Base-by-base conservation (phyloP, 2,888 invertebrate genomes). In the Ormia ochracea region DNA sequence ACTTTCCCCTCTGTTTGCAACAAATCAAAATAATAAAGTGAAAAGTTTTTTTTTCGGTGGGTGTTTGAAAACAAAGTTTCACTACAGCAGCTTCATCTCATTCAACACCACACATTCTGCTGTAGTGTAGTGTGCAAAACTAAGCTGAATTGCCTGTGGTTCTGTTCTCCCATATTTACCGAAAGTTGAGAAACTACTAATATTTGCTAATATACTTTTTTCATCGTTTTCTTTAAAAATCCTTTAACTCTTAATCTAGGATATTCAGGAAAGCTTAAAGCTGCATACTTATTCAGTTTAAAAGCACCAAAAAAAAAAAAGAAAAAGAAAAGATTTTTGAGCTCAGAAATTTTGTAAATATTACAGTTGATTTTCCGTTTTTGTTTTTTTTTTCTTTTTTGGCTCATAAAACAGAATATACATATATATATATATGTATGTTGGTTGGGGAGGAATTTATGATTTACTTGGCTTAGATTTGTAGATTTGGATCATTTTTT, bases 21-120 rank as follows among this genome's bases (percentile, higher is more conserved):
- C 80, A 76, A 80, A 72, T 76, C 72, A 76, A 80, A 72, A 80
- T 80, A 80, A 80, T 76, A 76, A 80, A 72, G 75, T 72, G 19
- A 58, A 78, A 80, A 80, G 76, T 80, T 80, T 73, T 68, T 14
- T n/a, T n/a, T n/a, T n/a, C n/a, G n/a, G n/a, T 1, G 50, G 50
- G 23, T n/a, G n/a, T n/a, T n/a, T n/a, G 41, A 41, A 58, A 70
- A 63, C 21, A 54, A 76, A 69, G 38, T 70, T 77, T 69, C 48
- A 28, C 61, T 63, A 26, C 3, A 63, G 61, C 41, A 61, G 26
- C 52, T 59, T 66, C 43, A 59, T 59, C 21, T 70, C 28, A 52
- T 52, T 52, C 65, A 52, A 52, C 52, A 52, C 63, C 33, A 63
- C n/a, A n/a, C 48, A 63, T 31, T 33, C 19, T 14, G 10, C 17